Evolutionary conservation across 2,113 vertebrate species (phyloP).

Genomic region (Malurus cyaneus): DNA sequence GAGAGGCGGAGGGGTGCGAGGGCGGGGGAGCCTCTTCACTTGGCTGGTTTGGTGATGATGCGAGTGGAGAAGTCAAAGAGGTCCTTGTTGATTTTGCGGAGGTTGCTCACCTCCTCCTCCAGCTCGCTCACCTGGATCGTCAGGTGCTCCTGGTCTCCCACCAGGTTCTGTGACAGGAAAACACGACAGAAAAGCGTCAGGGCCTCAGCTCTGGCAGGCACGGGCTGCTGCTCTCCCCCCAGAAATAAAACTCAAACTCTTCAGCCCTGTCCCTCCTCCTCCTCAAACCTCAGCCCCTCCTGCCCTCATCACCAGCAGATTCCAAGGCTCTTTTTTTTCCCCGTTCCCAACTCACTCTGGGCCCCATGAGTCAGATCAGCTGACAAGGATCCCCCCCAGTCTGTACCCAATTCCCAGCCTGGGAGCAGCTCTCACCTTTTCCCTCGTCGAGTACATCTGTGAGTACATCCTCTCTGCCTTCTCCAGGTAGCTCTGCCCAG

Average conservation of each 20-base stretch:
- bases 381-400: background rate
- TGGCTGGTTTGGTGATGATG: constrained; percentile 84
- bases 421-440: constrained; percentile 81
- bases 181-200: accelerated
- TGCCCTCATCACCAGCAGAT: accelerated
- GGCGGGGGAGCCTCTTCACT: constrained; percentile 59
- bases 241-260: background rate
- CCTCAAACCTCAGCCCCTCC: background rate
- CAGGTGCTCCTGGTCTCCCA: constrained; percentile 88
- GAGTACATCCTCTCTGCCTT: constrained; percentile 79
- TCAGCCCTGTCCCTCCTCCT: background rate
- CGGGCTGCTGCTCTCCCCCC: background rate
- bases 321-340: background rate
- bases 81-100: constrained; percentile 95
- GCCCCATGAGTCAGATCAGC: background rate
- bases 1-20: background rate
- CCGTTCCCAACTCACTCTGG: accelerated
- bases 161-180: constrained; percentile 78
- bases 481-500: constrained; percentile 83
- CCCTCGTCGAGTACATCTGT: constrained; percentile 80
- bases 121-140: constrained; percentile 87
- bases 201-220: background rate
- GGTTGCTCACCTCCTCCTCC: constrained; percentile 88
- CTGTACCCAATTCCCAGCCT: background rate
- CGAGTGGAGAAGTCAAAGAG: constrained; percentile 92